These are phyloP conservation scores for Berghia stephanieae DNA, from an alignment of 1,140 invertebrate genomes.

Conservation along the genomic window DNA sequence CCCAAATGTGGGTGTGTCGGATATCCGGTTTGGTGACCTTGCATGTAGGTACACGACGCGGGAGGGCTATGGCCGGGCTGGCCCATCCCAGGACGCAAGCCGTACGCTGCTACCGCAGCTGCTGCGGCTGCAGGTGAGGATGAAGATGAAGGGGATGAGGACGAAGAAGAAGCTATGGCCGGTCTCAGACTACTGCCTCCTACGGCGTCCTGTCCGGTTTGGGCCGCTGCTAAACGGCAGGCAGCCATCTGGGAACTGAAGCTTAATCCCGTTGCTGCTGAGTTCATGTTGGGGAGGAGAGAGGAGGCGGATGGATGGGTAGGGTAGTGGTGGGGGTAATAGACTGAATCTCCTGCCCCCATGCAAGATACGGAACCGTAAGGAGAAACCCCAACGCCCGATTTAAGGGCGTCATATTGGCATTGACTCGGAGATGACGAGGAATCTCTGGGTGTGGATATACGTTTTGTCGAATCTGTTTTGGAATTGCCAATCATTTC, in stretches of 20 bases:
- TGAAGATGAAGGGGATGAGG: slow-evolving; percentile 43
- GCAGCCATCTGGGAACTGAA: slow-evolving; percentile 54
- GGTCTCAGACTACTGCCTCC: slow-evolving; percentile 37
- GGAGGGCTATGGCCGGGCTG: slow-evolving; percentile 33
- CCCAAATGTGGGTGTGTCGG: slow-evolving; percentile 47
- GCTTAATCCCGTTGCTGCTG: slow-evolving; percentile 21
- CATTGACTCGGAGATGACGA: slow-evolving; percentile 22
- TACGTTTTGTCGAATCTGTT: too few species aligned
- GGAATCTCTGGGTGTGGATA: too few species aligned
- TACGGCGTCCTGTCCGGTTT: too few species aligned
- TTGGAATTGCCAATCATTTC: too few species aligned
- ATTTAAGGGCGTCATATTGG: neutral
- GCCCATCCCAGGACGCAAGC: slow-evolving; percentile 39
- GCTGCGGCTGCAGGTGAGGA: slow-evolving; percentile 32
- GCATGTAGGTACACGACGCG: slow-evolving; percentile 59
- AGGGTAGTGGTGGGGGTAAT: slow-evolving; percentile 53
- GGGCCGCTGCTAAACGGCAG: slow-evolving; percentile 47
- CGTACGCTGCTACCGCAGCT: neutral
- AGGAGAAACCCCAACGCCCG: too few species aligned
- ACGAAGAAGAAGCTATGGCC: slow-evolving; percentile 48
- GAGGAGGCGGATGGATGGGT: slow-evolving; percentile 43
- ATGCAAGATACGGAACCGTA: slow-evolving; percentile 16
- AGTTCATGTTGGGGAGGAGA: slow-evolving; percentile 22
- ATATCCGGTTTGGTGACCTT: slow-evolving; percentile 47
- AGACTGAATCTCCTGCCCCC: slow-evolving; percentile 12